Base-by-base conservation (phyloP, 2,888 invertebrate genomes). In the Isotomurus palustris region DNA sequence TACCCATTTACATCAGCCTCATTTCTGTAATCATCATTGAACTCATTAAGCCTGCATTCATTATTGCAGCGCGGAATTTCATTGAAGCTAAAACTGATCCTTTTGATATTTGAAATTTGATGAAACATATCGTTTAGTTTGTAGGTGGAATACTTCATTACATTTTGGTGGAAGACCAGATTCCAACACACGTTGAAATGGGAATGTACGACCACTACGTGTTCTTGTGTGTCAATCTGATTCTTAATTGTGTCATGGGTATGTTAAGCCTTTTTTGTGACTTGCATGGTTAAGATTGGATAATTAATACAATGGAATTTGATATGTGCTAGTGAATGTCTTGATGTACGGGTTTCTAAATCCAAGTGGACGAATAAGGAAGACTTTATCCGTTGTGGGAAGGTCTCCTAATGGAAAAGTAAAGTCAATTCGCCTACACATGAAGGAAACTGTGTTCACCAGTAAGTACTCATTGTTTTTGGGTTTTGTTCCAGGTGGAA, bases 161-260 rank as follows among this genome's bases (percentile, higher is more conserved):
- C n/a, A n/a, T n/a, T n/a, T n/a, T 5, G 5, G 21, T 47, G 3
- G 35, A 49, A 35, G 6, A 5, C 21, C 4, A 19, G 21, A 4
- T 38, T 4, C 25, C 50, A 5, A 6, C 10, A 3, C 8, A 22
- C 8, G 28, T 29, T 22, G 32, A 22, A 3, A 50, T 35, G 38
- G 27, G 19, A 3, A 38, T 50, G 50, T 25, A 48, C 5, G 58
- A 58, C 17, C 58, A 58, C 28, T 58, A 58, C 32, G 43, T 48
- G 2, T 58, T 58, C 38, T 25, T 58, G 12, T 58, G 58, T 41
- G 35, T 41, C 4, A 58, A 58, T 53, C 29, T 58, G 17, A 48
- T 52, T 10, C 41, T 58, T 2, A 58, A 58, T 35, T 41, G 32
- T 27, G 58, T 58, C n/a, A n/a, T 53, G 8, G 53, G 53, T 57